These are phyloP conservation scores for Ips typographus DNA, from an alignment of 1,140 invertebrate species.

Conservation along the genomic window DNA sequence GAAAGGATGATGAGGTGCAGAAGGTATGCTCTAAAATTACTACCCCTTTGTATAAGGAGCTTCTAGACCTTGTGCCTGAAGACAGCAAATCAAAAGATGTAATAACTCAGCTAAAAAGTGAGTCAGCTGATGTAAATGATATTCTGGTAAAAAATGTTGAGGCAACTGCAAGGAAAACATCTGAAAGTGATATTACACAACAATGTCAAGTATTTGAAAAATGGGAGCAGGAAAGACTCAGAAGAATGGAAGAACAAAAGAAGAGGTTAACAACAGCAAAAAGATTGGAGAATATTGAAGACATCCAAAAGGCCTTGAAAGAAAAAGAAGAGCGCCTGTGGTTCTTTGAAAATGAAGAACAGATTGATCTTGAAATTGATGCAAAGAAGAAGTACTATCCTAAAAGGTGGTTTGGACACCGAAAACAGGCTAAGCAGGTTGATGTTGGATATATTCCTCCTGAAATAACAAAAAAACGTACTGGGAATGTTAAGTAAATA, in stretches of 20 bases:
- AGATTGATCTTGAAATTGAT: slow-evolving; percentile 71
- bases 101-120: slow-evolving; percentile 37
- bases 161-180: slow-evolving; percentile 52
- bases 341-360: slow-evolving; percentile 73
- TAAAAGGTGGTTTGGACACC: slow-evolving; percentile 53
- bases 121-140: slow-evolving; percentile 49
- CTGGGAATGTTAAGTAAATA: neutral
- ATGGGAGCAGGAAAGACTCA: slow-evolving; percentile 61
- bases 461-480: slow-evolving; percentile 52
- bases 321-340: slow-evolving; percentile 68
- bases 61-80: slow-evolving; percentile 52
- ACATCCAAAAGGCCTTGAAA: slow-evolving; percentile 60
- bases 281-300: slow-evolving; percentile 60
- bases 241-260: slow-evolving; percentile 61
- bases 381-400: slow-evolving; percentile 56
- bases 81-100: slow-evolving; percentile 46
- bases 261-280: slow-evolving; percentile 56
- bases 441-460: slow-evolving; percentile 71
- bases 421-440: slow-evolving; percentile 50
- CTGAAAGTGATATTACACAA: slow-evolving; percentile 58
- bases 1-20: slow-evolving; percentile 65
- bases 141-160: slow-evolving; percentile 58
- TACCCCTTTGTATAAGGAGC: slow-evolving; percentile 52
- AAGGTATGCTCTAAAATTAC: slow-evolving; percentile 48
- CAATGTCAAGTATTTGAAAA: slow-evolving; percentile 61